phyloP scores from a whole-genome alignment of 2,888 invertebrate genomes.

The Drosophila differens region DNA sequence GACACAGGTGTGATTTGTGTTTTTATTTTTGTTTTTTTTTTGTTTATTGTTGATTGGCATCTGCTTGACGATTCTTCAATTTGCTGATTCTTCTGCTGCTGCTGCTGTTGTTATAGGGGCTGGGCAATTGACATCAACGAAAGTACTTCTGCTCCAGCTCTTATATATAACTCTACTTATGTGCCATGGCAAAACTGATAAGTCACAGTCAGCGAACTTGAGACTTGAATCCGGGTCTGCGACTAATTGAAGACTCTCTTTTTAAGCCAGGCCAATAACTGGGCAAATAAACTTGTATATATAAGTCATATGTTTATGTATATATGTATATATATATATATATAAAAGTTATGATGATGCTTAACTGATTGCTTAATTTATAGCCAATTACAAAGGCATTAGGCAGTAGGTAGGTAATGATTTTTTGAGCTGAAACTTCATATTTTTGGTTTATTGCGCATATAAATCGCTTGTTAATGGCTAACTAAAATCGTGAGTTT shows the following conservation, averaged over 20 bases:
- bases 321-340: conserved; percentile 7
- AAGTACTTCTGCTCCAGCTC: conserved; percentile 38
- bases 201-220: conserved; percentile 56
- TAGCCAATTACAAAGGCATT: conserved; percentile 79
- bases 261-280: conserved; percentile 10
- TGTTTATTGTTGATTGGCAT: conserved; percentile 10
- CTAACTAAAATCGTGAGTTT: conserved; percentile 52
- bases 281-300: neutral
- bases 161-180: conserved; percentile 12
- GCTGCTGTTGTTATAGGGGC: conserved; percentile 33
- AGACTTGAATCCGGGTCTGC: conserved; percentile 12
- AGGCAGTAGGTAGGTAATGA: conserved; percentile 33
- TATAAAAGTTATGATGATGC: conserved; percentile 39
- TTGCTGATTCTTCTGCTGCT: conserved; percentile 8
- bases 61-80: conserved; percentile 23
- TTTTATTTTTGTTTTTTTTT: neutral
- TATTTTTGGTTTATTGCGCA: conserved; percentile 73
- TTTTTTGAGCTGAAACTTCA: conserved; percentile 38
- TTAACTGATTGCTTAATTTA: conserved; percentile 75
- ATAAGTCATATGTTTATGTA: neutral
- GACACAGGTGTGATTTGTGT: conserved; percentile 14
- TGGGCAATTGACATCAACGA: conserved; percentile 68
- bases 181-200: conserved; percentile 30
- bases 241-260: conserved; percentile 45
- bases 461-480: conserved; percentile 69